Conservation (phyloP, 2,113 vertebrate genomes). For the Mus musculus region DNA sequence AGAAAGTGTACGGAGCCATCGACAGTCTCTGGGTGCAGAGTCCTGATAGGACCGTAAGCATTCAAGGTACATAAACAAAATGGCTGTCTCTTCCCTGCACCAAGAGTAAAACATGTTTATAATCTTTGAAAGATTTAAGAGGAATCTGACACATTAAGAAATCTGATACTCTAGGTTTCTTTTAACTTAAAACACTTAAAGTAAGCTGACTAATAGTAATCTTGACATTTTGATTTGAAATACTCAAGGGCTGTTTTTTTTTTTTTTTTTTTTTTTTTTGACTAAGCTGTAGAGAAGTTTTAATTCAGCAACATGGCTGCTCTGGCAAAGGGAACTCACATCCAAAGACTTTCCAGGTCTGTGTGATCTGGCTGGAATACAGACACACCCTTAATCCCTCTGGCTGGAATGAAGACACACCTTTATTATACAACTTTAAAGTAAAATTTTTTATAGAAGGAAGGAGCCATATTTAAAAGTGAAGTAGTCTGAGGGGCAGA, state of each 20-base stretch:
- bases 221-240: constrained; percentile 45
- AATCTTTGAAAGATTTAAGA: constrained; percentile 15
- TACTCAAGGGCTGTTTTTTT: not conserved
- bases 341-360: too few relatives aligned
- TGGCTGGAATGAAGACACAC: too few relatives aligned
- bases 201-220: constrained; percentile 19
- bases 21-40: not conserved
- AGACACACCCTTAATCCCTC: too few relatives aligned
- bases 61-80: not conserved
- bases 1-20: not conserved
- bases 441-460: too few relatives aligned
- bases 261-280: not conserved
- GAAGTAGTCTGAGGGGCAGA: too few relatives aligned
- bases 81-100: not conserved
- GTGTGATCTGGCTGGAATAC: too few relatives aligned
- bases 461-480: too few relatives aligned
- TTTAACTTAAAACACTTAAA: constrained; percentile 56
- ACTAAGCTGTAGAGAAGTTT: not conserved
- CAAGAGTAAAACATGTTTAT: not conserved
- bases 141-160: not conserved
- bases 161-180: not conserved
- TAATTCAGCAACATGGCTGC: too few relatives aligned
- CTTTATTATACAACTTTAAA: too few relatives aligned
- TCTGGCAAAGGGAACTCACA: too few relatives aligned
- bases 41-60: not conserved